These are phyloP conservation scores for Drosophila greeni DNA, from an alignment of 2,888 invertebrate genomes.

Conservation along the genomic window DNA sequence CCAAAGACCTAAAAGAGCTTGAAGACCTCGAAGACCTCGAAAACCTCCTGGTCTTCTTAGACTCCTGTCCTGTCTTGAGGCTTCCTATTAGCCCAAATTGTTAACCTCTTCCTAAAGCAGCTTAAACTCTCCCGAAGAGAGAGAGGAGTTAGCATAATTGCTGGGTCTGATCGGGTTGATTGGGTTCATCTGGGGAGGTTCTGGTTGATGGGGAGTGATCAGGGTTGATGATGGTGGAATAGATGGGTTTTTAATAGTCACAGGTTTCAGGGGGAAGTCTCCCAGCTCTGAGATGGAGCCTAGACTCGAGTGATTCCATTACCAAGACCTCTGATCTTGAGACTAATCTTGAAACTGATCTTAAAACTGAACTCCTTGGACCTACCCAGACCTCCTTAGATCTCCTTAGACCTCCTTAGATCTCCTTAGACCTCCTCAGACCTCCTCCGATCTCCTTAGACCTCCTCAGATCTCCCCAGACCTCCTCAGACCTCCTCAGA, in stretches of 20 bases:
- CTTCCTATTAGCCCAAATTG: background rate
- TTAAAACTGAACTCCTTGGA: too few species aligned
- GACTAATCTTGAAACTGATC: background rate
- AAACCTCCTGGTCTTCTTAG: too few species aligned
- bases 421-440: too few species aligned
- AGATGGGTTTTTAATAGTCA: background rate
- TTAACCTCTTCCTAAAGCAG: background rate
- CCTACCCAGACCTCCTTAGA: too few species aligned
- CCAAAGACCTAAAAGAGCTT: background rate
- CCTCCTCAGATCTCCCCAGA: too few species aligned
- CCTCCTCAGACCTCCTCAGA: too few species aligned
- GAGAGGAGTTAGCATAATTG: background rate
- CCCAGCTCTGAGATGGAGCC: background rate
- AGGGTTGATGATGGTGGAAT: background rate
- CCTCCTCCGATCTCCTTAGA: too few species aligned
- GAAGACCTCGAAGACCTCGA: background rate
- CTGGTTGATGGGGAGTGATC: background rate
- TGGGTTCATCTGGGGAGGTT: background rate
- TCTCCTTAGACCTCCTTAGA: too few species aligned
- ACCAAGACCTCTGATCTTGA: background rate
- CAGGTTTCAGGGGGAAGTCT: background rate
- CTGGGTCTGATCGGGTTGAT: too few species aligned
- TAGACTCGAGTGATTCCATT: background rate
- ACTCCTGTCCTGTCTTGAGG: background rate
- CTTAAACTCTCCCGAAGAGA: background rate